Percentiles rank a stretch among this genome's conserved stretches.
These are phyloP conservation scores for Caenorhabditis doughertyi DNA, from an alignment of 2,888 invertebrate genomes.

Conservation along the genomic window DNA sequence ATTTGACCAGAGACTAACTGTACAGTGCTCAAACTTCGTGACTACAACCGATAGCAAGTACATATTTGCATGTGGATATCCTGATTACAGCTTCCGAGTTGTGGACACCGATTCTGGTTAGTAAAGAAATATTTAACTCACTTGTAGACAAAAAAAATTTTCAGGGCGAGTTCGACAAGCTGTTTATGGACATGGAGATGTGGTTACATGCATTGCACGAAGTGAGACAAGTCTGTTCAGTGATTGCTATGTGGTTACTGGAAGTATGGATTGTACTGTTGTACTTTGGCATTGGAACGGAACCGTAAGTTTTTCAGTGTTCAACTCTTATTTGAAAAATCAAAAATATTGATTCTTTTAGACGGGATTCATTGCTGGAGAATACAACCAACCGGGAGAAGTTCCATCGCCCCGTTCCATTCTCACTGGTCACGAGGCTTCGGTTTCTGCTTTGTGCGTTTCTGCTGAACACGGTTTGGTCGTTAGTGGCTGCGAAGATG, in stretches of 20 bases:
- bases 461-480: conserved; percentile 98
- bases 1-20: conserved; percentile 96
- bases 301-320: conserved; percentile 85
- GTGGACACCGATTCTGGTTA: conserved; percentile 96
- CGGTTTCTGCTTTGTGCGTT: conserved; percentile 95
- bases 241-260: conserved; percentile 98
- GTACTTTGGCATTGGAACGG: conserved; percentile 97
- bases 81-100: conserved; percentile 99
- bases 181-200: conserved; percentile 98
- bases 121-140: neutral
- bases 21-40: conserved; percentile 95
- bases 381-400: conserved; percentile 87
- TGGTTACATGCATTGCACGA: conserved; percentile 96
- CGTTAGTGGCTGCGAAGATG: conserved; percentile 94
- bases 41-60: conserved; percentile 96
- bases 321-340: neutral
- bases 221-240: conserved; percentile 99
- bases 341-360: conserved; percentile 36
- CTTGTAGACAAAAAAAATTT: too few species aligned
- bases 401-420: conserved; percentile 96
- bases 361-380: conserved; percentile 94
- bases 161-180: conserved; percentile 97
- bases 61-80: conserved; percentile 97
- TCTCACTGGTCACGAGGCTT: conserved; percentile 97
- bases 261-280: conserved; percentile 98